Conservation (phyloP, 2,888 invertebrate species). For the Bembecia ichneumoniformis region DNA sequence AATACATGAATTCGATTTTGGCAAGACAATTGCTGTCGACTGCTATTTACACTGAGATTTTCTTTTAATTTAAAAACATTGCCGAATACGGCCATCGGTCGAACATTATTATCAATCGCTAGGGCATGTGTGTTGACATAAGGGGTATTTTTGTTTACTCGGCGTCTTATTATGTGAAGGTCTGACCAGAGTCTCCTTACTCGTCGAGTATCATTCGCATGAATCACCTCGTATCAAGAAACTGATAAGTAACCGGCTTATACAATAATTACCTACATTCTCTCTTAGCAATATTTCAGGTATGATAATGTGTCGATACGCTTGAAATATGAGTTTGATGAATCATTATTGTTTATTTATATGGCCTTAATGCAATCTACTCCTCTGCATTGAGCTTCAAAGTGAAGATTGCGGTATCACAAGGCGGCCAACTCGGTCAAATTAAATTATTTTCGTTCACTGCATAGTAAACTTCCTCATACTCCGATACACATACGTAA, state of each 20-base stretch:
- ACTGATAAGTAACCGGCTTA: conserved; percentile 14
- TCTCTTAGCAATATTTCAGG: conserved; percentile 23
- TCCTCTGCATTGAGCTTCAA: conserved; percentile 5
- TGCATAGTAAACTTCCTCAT: conserved; percentile 9
- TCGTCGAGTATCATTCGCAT: conserved; percentile 12
- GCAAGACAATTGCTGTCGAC: conserved; percentile 16
- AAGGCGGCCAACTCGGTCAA: conserved; percentile 52
- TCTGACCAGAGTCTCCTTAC: conserved; percentile 26
- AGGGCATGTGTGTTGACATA: conserved; percentile 28
- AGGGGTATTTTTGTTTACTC: conserved; percentile 22
- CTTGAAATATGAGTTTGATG: conserved; percentile 23
- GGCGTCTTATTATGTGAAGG: conserved; percentile 15
- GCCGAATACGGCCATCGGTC: conserved; percentile 24
- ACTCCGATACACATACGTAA: too few species aligned
- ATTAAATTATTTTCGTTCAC: conserved; percentile 31
- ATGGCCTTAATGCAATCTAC: conserved; percentile 14
- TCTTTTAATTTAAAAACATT: conserved; percentile 28
- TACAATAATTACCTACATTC: conserved; percentile 18
- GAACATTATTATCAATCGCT: conserved; percentile 37
- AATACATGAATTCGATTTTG: conserved; percentile 17
- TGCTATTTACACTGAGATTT: conserved; percentile 29
- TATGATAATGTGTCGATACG: conserved; percentile 25
- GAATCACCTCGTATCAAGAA: conserved; percentile 25
- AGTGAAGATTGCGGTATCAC: conserved; percentile 33
- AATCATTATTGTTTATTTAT: conserved; percentile 27